Conservation (phyloP, 2,113 vertebrate genomes). For the Rhea americana region DNA sequence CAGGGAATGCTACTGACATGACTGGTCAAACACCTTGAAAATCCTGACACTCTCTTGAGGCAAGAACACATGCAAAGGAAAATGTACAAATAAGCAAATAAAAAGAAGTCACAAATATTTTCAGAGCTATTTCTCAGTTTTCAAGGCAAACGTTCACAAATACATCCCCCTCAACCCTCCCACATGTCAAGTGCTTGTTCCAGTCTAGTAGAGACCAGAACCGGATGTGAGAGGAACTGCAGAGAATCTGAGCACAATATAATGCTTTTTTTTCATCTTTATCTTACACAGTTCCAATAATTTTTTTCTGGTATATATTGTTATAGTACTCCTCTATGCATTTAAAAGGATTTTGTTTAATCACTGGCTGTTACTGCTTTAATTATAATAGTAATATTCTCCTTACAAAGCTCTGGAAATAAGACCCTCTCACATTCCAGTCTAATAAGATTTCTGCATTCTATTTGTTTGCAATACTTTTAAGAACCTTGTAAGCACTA, state of each 20-base stretch:
- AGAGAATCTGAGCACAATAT: background rate
- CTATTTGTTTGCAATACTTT: background rate
- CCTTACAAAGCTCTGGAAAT: background rate
- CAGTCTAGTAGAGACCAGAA: background rate
- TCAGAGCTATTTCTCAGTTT: background rate
- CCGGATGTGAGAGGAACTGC: background rate
- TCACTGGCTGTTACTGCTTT: background rate
- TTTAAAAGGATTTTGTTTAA: background rate
- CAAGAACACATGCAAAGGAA: background rate
- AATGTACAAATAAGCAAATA: background rate
- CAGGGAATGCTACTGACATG: background rate
- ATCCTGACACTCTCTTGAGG: background rate
- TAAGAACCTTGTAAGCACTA: background rate
- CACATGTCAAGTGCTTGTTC: background rate
- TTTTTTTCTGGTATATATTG: background rate
- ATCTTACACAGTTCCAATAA: background rate
- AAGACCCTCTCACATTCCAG: background rate
- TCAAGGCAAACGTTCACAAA: background rate
- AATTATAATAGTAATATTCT: background rate
- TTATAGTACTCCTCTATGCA: background rate
- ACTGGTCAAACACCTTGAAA: background rate
- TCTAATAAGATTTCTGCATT: background rate
- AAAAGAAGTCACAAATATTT: background rate
- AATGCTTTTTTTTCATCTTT: background rate
- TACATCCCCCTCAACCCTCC: background rate